These are phyloP conservation scores for Nomada ruficornis DNA, from an alignment of 2,888 invertebrate species.

Conservation along the genomic window DNA sequence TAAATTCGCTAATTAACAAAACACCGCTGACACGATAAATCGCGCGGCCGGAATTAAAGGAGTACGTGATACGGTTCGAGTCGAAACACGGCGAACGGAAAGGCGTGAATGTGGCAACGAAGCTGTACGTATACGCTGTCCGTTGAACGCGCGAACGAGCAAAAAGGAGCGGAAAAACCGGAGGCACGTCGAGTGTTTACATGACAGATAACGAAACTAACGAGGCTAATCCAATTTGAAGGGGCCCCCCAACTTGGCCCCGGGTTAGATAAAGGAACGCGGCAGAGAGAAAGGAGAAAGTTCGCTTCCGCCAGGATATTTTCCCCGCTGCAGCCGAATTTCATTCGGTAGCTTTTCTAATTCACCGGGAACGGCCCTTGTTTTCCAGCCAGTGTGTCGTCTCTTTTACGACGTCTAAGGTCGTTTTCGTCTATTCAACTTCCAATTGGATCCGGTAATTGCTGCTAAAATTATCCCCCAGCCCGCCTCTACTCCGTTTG, in stretches of 20 bases:
- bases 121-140: no score
- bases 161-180: conserved; percentile 16
- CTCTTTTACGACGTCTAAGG: conserved; percentile 60
- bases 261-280: conserved; percentile 25
- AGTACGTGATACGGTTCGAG: neutral
- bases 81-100: neutral
- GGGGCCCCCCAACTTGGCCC: conserved; percentile 2
- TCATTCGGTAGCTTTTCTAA: conserved; percentile 51
- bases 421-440: conserved; percentile 78
- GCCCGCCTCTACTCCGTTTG: conserved; percentile 64
- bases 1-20: conserved; percentile 40
- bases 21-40: conserved; percentile 33
- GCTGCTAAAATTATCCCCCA: conserved; percentile 76
- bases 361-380: conserved; percentile 41
- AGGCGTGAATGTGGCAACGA: neutral
- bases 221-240: conserved; percentile 58
- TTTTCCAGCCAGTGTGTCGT: conserved; percentile 49
- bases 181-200: conserved; percentile 40
- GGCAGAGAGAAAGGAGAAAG: neutral
- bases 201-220: conserved; percentile 56
- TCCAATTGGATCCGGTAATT: conserved; percentile 78
- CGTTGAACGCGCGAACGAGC: neutral
- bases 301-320: conserved; percentile 9
- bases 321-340: conserved; percentile 46
- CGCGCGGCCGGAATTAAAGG: neutral